Conservation (phyloP, 2,113 vertebrate species). For the Mastomys natalensis region DNA sequence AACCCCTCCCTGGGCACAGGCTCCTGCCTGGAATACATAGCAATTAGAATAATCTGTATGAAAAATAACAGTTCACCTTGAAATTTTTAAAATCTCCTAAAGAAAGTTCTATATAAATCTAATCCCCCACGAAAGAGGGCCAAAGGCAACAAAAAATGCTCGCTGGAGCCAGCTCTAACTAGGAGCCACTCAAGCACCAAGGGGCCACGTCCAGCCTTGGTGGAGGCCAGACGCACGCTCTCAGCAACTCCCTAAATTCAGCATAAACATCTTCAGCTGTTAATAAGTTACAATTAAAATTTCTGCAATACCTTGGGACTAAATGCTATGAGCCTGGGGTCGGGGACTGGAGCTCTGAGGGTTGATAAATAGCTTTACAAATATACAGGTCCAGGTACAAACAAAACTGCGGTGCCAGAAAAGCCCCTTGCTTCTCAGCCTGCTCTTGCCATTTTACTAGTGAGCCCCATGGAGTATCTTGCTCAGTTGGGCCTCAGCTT, state of each 20-base stretch:
- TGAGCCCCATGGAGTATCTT: background rate
- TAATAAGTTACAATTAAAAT: constrained; percentile 95
- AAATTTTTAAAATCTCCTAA: constrained; percentile 81
- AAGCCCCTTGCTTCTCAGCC: background rate
- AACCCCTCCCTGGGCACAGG: constrained; percentile 77
- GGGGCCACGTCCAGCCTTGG: background rate
- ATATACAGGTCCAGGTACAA: constrained; percentile 96
- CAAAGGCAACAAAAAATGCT: constrained; percentile 68
- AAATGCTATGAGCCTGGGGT: constrained; percentile 82
- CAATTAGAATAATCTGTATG: constrained; percentile 87
- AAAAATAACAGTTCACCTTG: constrained; percentile 86
- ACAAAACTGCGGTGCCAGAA: constrained; percentile 89
- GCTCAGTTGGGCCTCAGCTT: background rate
- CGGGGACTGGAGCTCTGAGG: background rate
- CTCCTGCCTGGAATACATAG: constrained; percentile 85
- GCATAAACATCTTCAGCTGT: constrained; percentile 89
- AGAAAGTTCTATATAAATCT: constrained; percentile 86
- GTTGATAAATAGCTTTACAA: constrained; percentile 99
- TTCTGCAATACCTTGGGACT: constrained; percentile 87
- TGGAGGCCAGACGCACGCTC: constrained; percentile 82
- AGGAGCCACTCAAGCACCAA: constrained; percentile 71
- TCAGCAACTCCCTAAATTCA: constrained; percentile 84
- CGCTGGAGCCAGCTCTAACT: constrained; percentile 81
- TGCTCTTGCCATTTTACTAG: fast-evolving
- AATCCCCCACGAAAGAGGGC: constrained; percentile 77